These are phyloP conservation scores for Matsumurasca onukii DNA, from an alignment of 1,140 invertebrate species.

Conservation along the genomic window DNA sequence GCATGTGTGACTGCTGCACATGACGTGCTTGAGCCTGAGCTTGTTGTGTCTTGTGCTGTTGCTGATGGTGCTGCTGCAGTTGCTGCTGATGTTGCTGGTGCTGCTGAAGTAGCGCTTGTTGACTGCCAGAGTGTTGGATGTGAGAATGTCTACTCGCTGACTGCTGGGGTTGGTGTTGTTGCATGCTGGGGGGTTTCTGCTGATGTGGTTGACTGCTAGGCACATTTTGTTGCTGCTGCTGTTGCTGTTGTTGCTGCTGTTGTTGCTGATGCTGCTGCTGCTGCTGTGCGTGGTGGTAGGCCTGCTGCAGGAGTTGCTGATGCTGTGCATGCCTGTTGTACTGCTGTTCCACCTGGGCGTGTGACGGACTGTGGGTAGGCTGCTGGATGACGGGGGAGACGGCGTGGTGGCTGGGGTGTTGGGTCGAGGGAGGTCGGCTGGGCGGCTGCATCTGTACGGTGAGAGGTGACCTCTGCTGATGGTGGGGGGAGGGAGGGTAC, in stretches of 20 bases:
- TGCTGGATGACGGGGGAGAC: slow-evolving; percentile 16
- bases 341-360: background rate
- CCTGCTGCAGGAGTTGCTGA: background rate
- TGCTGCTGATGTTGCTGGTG: slow-evolving; percentile 19
- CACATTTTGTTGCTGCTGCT: background rate
- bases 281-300: too few species aligned
- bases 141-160: slow-evolving; percentile 4
- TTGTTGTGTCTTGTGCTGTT: slow-evolving; percentile 27
- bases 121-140: too few species aligned
- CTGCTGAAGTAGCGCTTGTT: slow-evolving; percentile 1
- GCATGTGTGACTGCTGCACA: slow-evolving; percentile 30
- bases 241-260: slow-evolving; percentile 25
- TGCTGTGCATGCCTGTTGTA: too few species aligned
- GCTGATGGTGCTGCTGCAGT: slow-evolving; percentile 18
- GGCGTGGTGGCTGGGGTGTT: background rate
- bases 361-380: background rate
- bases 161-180: too few species aligned
- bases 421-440: background rate
- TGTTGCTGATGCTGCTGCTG: slow-evolving; percentile 11
- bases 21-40: slow-evolving; percentile 22
- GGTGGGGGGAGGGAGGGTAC: background rate
- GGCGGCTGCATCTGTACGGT: background rate
- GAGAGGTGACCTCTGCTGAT: background rate
- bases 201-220: too few species aligned
- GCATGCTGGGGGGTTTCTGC: too few species aligned